Evolutionary conservation across 2,888 invertebrate genomes (phyloP).

Genomic region (Sarcophaga subvicina): DNA sequence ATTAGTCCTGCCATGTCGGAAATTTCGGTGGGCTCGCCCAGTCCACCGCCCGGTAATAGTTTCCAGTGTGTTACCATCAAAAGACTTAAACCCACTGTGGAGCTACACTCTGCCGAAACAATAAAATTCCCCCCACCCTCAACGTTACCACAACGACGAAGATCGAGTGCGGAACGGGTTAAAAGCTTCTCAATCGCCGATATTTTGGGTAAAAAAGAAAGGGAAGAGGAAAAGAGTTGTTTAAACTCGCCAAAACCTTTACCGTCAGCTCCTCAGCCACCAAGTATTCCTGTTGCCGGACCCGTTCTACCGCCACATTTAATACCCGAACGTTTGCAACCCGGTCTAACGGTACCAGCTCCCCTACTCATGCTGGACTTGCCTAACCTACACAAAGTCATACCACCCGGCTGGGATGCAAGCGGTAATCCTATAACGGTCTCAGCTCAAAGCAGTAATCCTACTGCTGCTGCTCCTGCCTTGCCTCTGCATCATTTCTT

Average conservation of each 20-base stretch:
- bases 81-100: slow-evolving; percentile 68
- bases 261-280: background rate
- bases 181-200: slow-evolving; percentile 96
- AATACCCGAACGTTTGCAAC: slow-evolving; percentile 45
- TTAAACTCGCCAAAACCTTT: slow-evolving; percentile 26
- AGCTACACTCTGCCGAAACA: slow-evolving; percentile 61
- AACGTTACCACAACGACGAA: slow-evolving; percentile 65
- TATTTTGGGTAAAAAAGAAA: slow-evolving; percentile 89
- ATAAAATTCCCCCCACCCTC: slow-evolving; percentile 19
- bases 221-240: slow-evolving; percentile 12
- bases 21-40: slow-evolving; percentile 82
- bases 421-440: background rate
- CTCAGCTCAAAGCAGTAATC: background rate
- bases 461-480: slow-evolving; percentile 27
- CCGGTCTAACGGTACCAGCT: slow-evolving; percentile 12
- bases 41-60: slow-evolving; percentile 81
- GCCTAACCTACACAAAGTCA: slow-evolving; percentile 54
- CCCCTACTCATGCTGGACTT: slow-evolving; percentile 60
- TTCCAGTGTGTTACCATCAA: slow-evolving; percentile 85
- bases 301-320: background rate
- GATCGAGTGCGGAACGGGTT: slow-evolving; percentile 85
- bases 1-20: slow-evolving; percentile 81
- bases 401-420: slow-evolving; percentile 64
- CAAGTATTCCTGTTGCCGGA: slow-evolving; percentile 17
- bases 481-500: slow-evolving; percentile 76